phyloP scores from a whole-genome alignment of 2,888 invertebrate species.

The Neocrepidodera transversa region DNA sequence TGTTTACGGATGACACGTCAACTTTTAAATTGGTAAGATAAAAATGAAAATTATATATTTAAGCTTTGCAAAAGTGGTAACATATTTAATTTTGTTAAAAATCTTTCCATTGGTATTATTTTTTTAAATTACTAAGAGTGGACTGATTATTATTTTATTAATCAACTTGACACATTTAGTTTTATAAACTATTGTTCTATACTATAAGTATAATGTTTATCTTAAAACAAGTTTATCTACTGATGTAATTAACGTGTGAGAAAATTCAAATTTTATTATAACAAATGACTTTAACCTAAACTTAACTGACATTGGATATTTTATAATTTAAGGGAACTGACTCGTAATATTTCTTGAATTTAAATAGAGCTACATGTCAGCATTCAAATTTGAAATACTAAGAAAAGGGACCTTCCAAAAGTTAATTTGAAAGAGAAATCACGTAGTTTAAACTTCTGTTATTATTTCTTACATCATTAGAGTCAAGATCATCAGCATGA shows the following conservation, averaged over 20 bases:
- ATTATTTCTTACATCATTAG: neutral
- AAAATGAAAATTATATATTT: neutral
- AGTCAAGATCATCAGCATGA: slow-evolving; percentile 8
- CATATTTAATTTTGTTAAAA: too few relatives aligned
- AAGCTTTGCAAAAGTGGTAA: too few relatives aligned
- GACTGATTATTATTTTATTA: too few relatives aligned
- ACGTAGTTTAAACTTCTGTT: neutral
- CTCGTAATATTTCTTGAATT: slow-evolving; percentile 1
- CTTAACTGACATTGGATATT: slow-evolving; percentile 1
- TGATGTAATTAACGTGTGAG: too few relatives aligned
- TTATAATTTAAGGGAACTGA: slow-evolving; percentile 8
- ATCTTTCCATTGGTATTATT: too few relatives aligned
- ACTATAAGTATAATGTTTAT: too few relatives aligned
- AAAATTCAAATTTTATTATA: too few relatives aligned
- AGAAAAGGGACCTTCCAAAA: slow-evolving; percentile 1
- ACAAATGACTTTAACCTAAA: slow-evolving; percentile 9
- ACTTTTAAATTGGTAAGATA: neutral
- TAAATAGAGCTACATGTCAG: neutral
- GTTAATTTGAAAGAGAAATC: slow-evolving; percentile 6
- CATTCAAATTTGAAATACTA: slow-evolving; percentile 4
- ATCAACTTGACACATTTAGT: too few relatives aligned
- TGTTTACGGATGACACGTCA: slow-evolving; percentile 17
- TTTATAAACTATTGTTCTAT: too few relatives aligned
- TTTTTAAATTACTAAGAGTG: too few relatives aligned
- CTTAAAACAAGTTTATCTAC: too few relatives aligned